A percentile compares a stretch with the other conserved stretches of the same genome.
phyloP scores from a whole-genome alignment of 1,140 invertebrate genomes.

The Drosophila novamexicana region DNA sequence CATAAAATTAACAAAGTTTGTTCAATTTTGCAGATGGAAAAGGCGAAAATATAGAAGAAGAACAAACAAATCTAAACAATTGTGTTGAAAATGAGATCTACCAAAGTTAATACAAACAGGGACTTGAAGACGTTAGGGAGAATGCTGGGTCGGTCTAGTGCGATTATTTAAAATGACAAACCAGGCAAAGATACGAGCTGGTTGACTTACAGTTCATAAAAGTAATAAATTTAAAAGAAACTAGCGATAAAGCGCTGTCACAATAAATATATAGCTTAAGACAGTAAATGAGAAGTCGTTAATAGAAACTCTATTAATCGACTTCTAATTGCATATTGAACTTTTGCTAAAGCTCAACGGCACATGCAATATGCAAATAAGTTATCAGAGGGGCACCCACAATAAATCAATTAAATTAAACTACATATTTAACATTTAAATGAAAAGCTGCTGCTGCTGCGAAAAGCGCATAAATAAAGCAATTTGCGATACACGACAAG shows the following conservation, averaged over 20 bases:
- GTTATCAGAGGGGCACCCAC: conserved; percentile 49
- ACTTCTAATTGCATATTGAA: conserved; percentile 60
- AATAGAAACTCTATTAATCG: conserved; percentile 46
- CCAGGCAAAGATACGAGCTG: no score
- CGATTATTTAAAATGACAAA: no score
- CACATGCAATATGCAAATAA: conserved; percentile 36
- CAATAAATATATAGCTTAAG: conserved; percentile 16
- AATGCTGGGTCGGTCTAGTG: no score
- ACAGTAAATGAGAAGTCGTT: neutral
- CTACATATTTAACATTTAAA: conserved; percentile 70
- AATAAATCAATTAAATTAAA: conserved; percentile 79
- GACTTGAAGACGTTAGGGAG: no score
- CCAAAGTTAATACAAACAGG: neutral
- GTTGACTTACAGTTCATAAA: neutral
- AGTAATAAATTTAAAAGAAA: conserved; percentile 4
- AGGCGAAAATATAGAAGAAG: no score
- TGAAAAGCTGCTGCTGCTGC: conserved; percentile 49
- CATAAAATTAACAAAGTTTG: no score
- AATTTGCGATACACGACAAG: conserved; percentile 61
- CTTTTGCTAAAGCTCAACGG: conserved; percentile 23
- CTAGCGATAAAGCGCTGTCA: conserved; percentile 6
- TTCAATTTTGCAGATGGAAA: no score
- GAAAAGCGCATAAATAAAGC: conserved; percentile 59
- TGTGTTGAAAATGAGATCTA: no score
- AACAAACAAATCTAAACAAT: no score